Percentiles rank a stretch among this genome's conserved stretches.
Evolutionary conservation across 2,797 vertebrate genomes (phyloP).

Genomic region (Melanotaenia trifasciata): DNA sequence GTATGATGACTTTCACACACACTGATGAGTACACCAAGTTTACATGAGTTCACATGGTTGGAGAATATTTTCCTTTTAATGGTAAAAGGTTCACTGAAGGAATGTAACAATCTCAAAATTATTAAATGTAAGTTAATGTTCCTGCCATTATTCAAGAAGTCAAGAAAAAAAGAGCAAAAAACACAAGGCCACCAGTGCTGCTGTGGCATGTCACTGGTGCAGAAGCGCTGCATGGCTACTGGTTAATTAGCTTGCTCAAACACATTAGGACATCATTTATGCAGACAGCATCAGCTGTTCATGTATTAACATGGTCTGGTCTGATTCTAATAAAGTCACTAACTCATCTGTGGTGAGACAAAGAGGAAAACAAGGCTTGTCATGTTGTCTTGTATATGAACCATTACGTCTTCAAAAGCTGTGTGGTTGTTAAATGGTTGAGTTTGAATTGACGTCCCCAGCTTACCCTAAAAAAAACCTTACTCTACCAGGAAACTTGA

Average conservation of each 20-base stretch:
- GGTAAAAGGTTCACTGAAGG: no score
- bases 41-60: no score
- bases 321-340: constrained; percentile 69
- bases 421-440: no score
- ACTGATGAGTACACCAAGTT: no score
- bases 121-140: no score
- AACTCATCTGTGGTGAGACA: constrained; percentile 59
- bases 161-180: no score
- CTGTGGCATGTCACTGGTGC: constrained; percentile 48
- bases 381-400: neutral
- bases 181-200: constrained; percentile 13
- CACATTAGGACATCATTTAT: constrained; percentile 76
- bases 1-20: no score
- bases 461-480: neutral
- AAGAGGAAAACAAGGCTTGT: constrained; percentile 3
- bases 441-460: no score
- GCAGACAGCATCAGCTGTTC: constrained; percentile 61
- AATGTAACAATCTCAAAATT: no score
- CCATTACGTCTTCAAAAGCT: no score
- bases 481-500: neutral
- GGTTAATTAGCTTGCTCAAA: constrained; percentile 68
- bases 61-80: no score
- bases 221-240: constrained; percentile 59
- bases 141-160: no score
- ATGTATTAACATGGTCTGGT: constrained; percentile 60